Percentiles rank a stretch among this genome's conserved stretches.
phyloP scores from a whole-genome alignment of 92 coral and sea anemone genomes.

The Porites evermanni region DNA sequence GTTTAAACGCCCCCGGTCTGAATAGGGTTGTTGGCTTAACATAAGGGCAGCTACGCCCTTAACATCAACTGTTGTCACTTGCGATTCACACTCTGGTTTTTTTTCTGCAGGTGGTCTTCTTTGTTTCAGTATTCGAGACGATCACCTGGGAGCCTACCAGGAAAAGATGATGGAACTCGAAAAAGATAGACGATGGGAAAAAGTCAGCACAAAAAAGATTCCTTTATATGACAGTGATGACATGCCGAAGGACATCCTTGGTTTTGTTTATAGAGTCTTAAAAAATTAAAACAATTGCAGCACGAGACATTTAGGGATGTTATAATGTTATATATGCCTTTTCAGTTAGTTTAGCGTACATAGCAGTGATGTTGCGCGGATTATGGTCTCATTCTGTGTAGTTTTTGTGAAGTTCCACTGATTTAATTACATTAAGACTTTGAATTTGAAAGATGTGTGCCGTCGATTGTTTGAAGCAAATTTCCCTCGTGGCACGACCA shows the following conservation, averaged over 20 bases:
- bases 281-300: background rate
- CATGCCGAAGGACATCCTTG: background rate
- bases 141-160: background rate
- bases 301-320: too few relatives aligned
- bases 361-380: too few relatives aligned
- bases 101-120: background rate
- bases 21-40: too few relatives aligned
- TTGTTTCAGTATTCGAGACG: background rate
- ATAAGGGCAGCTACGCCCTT: too few relatives aligned
- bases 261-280: background rate
- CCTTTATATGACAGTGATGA: background rate
- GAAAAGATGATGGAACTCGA: conserved; percentile 1
- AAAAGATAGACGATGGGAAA: conserved; percentile 6
- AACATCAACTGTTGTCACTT: too few relatives aligned
- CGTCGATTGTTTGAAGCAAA: too few relatives aligned
- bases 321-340: too few relatives aligned
- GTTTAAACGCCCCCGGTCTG: too few relatives aligned
- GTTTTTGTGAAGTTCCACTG: background rate
- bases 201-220: background rate
- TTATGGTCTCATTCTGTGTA: too few relatives aligned
- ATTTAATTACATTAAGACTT: background rate
- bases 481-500: too few relatives aligned
- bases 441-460: too few relatives aligned
- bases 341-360: too few relatives aligned
- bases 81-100: background rate